A percentile compares a stretch with the other conserved stretches of the same genome.
phyloP scores from a whole-genome alignment of 2,113 vertebrate genomes.

The Oncorhynchus nerka region DNA sequence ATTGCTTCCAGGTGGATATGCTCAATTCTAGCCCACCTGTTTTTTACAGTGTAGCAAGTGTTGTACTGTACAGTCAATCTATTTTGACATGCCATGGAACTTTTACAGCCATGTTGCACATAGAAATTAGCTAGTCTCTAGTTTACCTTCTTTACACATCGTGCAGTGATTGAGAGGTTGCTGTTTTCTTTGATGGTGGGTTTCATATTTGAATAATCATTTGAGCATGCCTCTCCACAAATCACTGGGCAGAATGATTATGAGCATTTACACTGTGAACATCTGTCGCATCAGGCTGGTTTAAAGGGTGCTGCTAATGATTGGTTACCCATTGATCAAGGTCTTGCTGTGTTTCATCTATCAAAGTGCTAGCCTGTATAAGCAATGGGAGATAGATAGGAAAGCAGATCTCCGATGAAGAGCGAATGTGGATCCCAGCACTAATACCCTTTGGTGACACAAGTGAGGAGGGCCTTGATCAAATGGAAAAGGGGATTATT shows the following conservation, averaged over 20 bases:
- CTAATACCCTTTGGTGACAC: constrained; percentile 1
- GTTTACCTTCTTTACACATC: constrained; percentile 40
- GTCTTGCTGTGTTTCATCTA: constrained; percentile 59
- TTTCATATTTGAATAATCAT: constrained; percentile 37
- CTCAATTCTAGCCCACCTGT: too few relatives aligned
- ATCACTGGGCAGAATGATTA: constrained; percentile 37
- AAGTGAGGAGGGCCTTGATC: background rate
- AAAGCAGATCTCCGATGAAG: constrained; percentile 31
- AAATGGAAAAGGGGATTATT: too few relatives aligned
- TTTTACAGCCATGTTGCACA: background rate
- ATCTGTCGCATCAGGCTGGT: constrained; percentile 48
- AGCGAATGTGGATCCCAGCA: constrained; percentile 14
- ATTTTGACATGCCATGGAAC: background rate
- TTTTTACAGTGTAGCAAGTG: too few relatives aligned
- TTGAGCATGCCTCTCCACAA: constrained; percentile 24
- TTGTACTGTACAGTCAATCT: too few relatives aligned
- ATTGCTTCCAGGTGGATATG: too few relatives aligned
- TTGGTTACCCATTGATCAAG: constrained; percentile 57
- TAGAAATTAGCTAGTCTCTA: constrained; percentile 16
- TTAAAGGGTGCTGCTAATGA: constrained; percentile 48
- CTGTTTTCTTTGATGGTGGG: constrained; percentile 40
- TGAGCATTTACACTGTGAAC: constrained; percentile 48
- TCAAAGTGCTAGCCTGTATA: constrained; percentile 47
- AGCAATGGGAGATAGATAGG: constrained; percentile 39
- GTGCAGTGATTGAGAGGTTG: constrained; percentile 22